Evolutionary conservation across 2,113 vertebrate genomes (phyloP).

Genomic region (Asarcornis scutulata): DNA sequence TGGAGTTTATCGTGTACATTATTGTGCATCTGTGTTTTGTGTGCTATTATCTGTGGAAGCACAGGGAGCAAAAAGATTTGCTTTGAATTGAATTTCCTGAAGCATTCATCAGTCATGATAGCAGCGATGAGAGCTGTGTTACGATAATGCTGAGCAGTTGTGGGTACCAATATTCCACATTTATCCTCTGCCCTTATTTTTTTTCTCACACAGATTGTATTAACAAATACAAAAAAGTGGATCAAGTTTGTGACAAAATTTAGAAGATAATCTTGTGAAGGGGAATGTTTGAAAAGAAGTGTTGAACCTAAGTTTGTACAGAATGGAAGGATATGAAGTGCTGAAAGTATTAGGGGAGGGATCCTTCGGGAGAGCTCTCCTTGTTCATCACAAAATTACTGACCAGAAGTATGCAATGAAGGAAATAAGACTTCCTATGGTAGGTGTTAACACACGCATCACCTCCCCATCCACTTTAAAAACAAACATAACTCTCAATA

Average conservation of each 20-base stretch:
- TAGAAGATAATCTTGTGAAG: neutral
- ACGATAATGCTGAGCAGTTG: neutral
- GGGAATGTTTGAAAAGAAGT: neutral
- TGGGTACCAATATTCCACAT: neutral
- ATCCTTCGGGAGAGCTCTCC: slow-evolving; percentile 87
- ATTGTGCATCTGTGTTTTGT: neutral
- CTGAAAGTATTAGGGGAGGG: slow-evolving; percentile 86
- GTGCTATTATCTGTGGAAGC: neutral
- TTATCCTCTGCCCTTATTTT: accelerated
- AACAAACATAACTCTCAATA: neutral
- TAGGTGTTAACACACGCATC: slow-evolving; percentile 32
- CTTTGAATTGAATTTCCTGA: neutral
- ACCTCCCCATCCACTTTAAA: neutral
- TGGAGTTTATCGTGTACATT: neutral
- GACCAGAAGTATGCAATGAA: slow-evolving; percentile 84
- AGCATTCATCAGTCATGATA: neutral
- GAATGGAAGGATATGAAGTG: slow-evolving; percentile 84
- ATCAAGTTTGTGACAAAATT: neutral
- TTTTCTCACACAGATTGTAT: neutral
- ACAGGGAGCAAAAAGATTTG: neutral
- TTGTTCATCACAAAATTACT: slow-evolving; percentile 75
- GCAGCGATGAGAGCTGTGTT: neutral
- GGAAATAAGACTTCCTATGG: slow-evolving; percentile 90
- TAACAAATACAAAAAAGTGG: neutral
- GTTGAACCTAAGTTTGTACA: neutral